Conservation (phyloP, 2,113 vertebrate species). For the Poeciliopsis prolifica region DNA sequence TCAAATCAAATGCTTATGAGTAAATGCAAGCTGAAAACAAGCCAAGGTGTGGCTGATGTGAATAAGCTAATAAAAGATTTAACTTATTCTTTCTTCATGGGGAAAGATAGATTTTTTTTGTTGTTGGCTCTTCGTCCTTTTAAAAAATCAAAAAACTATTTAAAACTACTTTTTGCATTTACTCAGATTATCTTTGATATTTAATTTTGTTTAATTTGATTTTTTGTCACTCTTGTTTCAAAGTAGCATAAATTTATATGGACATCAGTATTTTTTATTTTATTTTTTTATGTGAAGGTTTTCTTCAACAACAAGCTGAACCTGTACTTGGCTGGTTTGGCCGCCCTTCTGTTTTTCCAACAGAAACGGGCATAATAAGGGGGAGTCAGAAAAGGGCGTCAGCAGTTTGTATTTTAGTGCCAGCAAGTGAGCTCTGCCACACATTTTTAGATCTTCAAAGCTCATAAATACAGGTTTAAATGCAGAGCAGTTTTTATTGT, state of each 20-base stretch:
- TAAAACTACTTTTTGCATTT: neutral
- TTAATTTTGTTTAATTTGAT: neutral
- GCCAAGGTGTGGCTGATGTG: too few species aligned
- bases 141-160: neutral
- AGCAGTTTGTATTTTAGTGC: conserved; percentile 25
- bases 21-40: too few species aligned
- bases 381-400: conserved; percentile 43
- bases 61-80: too few species aligned
- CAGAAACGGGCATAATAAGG: conserved; percentile 25
- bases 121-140: neutral
- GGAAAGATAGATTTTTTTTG: neutral
- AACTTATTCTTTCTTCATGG: too few species aligned
- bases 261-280: neutral
- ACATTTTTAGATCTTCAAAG: conserved; percentile 3
- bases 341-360: conserved; percentile 6
- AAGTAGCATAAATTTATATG: neutral
- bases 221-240: too few species aligned
- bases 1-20: too few species aligned
- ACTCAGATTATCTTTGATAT: neutral
- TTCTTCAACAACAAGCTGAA: neutral
- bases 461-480: neutral
- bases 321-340: neutral
- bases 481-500: neutral
- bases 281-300: neutral
- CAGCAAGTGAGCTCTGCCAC: conserved; percentile 5